A percentile compares a stretch with the other conserved stretches of the same genome.
Conservation (phyloP, 2,113 vertebrate species). For the Corydoras sp. region DNA sequence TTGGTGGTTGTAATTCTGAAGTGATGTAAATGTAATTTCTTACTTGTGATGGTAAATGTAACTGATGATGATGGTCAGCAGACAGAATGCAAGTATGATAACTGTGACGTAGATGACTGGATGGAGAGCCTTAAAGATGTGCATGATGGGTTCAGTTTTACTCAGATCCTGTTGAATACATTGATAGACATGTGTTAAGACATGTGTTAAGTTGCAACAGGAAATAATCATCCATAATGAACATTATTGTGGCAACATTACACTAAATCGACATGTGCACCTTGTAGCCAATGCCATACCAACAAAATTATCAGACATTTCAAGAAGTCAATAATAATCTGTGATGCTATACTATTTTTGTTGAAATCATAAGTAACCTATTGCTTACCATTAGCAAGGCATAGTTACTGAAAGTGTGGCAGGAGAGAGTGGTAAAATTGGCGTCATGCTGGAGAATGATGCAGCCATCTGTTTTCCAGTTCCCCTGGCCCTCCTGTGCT, state of each 20-base stretch:
- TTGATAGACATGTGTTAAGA: not conserved
- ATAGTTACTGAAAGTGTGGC: slow-evolving; percentile 86
- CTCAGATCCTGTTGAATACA: slow-evolving; percentile 76
- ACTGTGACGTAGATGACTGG: slow-evolving; percentile 85
- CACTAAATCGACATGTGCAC: too few relatives aligned
- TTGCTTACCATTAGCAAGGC: slow-evolving; percentile 84
- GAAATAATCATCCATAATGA: too few relatives aligned
- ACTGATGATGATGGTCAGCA: slow-evolving; percentile 77
- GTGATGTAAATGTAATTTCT: slow-evolving; percentile 20
- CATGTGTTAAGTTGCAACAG: too few relatives aligned
- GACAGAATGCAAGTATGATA: slow-evolving; percentile 75
- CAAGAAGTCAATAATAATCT: too few relatives aligned
- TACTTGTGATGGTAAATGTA: slow-evolving; percentile 92
- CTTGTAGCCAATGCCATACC: too few relatives aligned
- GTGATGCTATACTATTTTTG: not conserved
- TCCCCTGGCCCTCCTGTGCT: slow-evolving; percentile 80
- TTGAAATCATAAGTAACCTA: not conserved
- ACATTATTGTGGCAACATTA: too few relatives aligned
- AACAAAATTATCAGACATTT: too few relatives aligned
- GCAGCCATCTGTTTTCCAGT: slow-evolving; percentile 89
- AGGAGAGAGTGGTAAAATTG: slow-evolving; percentile 89
- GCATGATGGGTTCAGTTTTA: slow-evolving; percentile 68
- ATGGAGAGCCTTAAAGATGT: slow-evolving; percentile 75
- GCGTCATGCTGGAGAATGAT: slow-evolving; percentile 80
- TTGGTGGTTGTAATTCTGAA: too few relatives aligned